A percentile compares a stretch with the other conserved stretches of the same genome.
These are phyloP conservation scores for Ernsta delagoae DNA, from an alignment of 2,888 invertebrate species.

Conservation along the genomic window DNA sequence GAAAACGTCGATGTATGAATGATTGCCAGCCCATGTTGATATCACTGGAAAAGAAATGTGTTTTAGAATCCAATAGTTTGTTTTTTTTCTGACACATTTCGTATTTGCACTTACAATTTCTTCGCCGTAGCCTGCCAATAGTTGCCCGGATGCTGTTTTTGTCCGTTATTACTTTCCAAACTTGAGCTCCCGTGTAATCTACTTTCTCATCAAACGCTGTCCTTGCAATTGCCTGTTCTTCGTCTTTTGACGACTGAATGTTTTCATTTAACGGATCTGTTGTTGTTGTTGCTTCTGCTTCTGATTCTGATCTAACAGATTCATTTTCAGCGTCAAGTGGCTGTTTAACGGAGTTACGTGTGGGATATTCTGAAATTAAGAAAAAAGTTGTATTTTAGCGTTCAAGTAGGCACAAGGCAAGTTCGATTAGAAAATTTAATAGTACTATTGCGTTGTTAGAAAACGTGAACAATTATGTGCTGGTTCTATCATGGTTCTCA, in stretches of 20 bases:
- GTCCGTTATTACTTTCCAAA: slow-evolving; percentile 88
- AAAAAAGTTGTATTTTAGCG: background rate
- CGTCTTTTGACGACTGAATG: slow-evolving; percentile 30
- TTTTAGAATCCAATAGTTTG: background rate
- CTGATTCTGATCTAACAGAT: slow-evolving; percentile 42
- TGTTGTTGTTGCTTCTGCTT: slow-evolving; percentile 42
- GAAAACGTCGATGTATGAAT: slow-evolving; percentile 87
- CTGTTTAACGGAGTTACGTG: slow-evolving; percentile 68
- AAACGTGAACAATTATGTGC: slow-evolving; percentile 45
- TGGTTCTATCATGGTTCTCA: slow-evolving; percentile 38
- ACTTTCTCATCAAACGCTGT: slow-evolving; percentile 63
- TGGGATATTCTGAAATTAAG: slow-evolving; percentile 65
- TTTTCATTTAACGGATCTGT: slow-evolving; percentile 42
- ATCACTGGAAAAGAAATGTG: slow-evolving; percentile 74
- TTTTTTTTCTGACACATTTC: background rate
- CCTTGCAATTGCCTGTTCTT: slow-evolving; percentile 45
- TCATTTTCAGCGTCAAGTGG: slow-evolving; percentile 51
- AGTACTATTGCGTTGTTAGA: background rate
- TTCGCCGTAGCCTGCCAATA: slow-evolving; percentile 62
- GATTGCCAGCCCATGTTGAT: slow-evolving; percentile 87
- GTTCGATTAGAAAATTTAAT: too few species aligned
- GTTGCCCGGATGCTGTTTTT: slow-evolving; percentile 72
- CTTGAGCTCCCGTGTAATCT: slow-evolving; percentile 90
- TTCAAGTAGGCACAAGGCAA: background rate
- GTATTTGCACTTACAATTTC: slow-evolving; percentile 64